These are phyloP conservation scores for Plecturocebus donacophilus DNA, from an alignment of 2,113 vertebrate genomes.

Conservation along the genomic window DNA sequence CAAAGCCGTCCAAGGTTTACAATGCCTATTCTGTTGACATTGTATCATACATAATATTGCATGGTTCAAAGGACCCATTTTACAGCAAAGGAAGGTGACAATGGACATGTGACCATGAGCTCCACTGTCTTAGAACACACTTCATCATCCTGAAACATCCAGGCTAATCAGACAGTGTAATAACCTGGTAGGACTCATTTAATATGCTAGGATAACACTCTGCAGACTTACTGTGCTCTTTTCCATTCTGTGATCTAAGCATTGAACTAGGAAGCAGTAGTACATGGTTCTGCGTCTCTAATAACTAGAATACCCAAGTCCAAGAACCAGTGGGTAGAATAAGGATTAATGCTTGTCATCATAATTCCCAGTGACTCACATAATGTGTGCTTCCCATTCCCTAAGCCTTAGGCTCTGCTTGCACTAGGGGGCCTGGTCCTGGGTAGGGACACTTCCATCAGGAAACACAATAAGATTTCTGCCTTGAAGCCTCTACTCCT, in stretches of 20 bases:
- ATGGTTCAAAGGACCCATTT: not conserved
- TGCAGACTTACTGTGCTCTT: not conserved
- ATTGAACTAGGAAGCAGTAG: not conserved
- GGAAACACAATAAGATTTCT: not conserved
- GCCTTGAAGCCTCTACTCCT: not conserved
- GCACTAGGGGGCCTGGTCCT: not conserved
- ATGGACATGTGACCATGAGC: not conserved
- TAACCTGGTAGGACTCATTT: not conserved
- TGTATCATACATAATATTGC: not conserved
- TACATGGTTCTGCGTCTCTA: not conserved
- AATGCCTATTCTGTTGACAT: not conserved
- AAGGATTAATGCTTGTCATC: not conserved
- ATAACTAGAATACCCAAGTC: not conserved
- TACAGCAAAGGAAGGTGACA: not conserved
- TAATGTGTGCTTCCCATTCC: not conserved
- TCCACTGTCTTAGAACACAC: not conserved
- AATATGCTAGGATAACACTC: not conserved
- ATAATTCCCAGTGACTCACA: not conserved
- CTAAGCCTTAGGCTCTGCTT: not conserved
- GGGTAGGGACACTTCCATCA: not conserved
- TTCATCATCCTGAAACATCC: not conserved
- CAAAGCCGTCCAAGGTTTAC: not conserved
- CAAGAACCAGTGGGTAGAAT: not conserved
- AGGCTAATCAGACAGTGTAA: not conserved
- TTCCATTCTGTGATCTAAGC: not conserved